Percentiles rank a stretch among this genome's conserved stretches.
These are phyloP conservation scores for Corbicula japonica DNA, from an alignment of 2,888 invertebrate genomes.

Conservation along the genomic window DNA sequence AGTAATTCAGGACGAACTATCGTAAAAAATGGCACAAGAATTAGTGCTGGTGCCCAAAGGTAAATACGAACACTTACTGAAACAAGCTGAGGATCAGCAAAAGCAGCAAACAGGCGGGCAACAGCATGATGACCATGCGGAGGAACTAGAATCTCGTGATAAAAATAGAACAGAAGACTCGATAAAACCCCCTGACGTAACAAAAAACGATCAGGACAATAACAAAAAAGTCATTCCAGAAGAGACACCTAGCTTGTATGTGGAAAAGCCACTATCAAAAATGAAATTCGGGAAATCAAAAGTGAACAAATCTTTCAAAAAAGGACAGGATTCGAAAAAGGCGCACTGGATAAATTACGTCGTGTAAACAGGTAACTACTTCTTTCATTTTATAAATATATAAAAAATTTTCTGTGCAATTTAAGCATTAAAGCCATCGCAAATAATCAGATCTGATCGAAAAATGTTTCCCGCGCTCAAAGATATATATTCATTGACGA, in stretches of 20 bases:
- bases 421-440: too few relatives aligned
- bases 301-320: not conserved
- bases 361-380: not conserved
- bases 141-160: not conserved
- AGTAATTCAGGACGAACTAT: constrained; percentile 25
- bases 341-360: not conserved
- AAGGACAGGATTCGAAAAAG: not conserved
- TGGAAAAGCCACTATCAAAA: constrained; percentile 43
- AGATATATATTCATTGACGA: too few relatives aligned
- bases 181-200: not conserved
- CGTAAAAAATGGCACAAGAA: constrained; percentile 31
- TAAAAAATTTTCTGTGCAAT: too few relatives aligned
- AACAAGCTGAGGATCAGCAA: not conserved
- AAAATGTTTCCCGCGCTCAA: too few relatives aligned
- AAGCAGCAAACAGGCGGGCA: not conserved
- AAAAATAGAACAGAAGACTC: not conserved
- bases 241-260: constrained; percentile 30
- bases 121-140: not conserved
- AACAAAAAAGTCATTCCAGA: not conserved
- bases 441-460: too few relatives aligned
- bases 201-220: not conserved
- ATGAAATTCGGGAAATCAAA: constrained; percentile 18
- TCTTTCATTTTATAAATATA: too few relatives aligned
- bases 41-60: constrained; percentile 35
- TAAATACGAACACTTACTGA: constrained; percentile 37